Evolutionary conservation across 2,113 vertebrate species (phyloP), one percentile per base, ranked within the genome.

Genomic region (Phylloscopus trochiloides): DNA sequence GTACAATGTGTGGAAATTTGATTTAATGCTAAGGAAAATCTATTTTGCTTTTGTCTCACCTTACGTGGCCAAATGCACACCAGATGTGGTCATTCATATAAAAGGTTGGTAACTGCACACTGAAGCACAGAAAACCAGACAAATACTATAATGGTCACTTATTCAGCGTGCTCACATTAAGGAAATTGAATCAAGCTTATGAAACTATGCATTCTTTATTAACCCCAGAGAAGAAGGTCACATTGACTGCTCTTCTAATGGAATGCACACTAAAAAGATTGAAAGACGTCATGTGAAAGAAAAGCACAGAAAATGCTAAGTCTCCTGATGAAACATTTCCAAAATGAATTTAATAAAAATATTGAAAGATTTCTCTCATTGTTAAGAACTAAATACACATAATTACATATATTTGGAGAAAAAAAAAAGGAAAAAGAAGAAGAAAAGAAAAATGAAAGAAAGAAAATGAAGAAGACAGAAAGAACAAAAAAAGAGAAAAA

Each of bases 1-100:
- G 71, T 91, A 96, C 89, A 95, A 90, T 97, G 96, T 97, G 96
- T 97, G 86, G 95, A 97, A 97, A 98, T 97, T 86, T 97, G 98
- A 98, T 98, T 98, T 97, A 98, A 97, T 92, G 92, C 90, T 96
- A 75, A 85, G 72, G 93, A 97, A 98, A 98, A 98, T 98, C 97
- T 98, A 97, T 96, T 98, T 98, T 98, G 96, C 90, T 97, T 97
- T 96, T 98, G 97, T 97, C 97, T 98, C 97, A 97, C 97, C 96
- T 98, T 97, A 96, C 85, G 93, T 97, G 93, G 94, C 94, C 97
- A 98, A 98, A 98, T 94, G 97, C 73, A 96, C 93, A 97, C 90
- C 97, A 97, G 96, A 98, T 98, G 97, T 97, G 97, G 97, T 88
- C 97, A 96, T 93, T 98, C 92, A 51, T 94, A 96, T 91, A 97